Percentiles rank a stretch among this genome's conserved stretches.
Conservation (phyloP, 2,113 vertebrate genomes). For the Ailuropoda melanoleuca region DNA sequence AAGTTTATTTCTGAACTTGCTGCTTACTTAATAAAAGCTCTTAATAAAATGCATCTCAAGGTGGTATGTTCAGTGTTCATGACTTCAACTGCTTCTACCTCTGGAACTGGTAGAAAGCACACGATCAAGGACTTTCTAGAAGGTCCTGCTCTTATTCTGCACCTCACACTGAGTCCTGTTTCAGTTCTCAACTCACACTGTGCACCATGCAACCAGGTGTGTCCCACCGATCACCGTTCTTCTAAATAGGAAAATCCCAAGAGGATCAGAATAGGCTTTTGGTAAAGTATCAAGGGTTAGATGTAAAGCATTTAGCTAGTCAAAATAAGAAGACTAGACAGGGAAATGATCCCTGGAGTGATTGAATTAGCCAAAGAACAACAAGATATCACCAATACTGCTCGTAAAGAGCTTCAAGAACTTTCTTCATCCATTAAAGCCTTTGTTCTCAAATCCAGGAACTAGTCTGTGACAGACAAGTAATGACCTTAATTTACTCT, state of each 20-base stretch:
- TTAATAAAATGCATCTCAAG: conserved; percentile 93
- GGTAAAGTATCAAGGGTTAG: conserved; percentile 91
- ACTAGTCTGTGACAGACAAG: conserved; percentile 89
- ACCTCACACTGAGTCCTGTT: conserved; percentile 93
- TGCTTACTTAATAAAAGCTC: conserved; percentile 89
- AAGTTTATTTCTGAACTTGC: conserved; percentile 93
- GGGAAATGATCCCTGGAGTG: conserved; percentile 71
- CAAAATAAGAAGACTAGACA: conserved; percentile 88
- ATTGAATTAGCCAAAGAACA: conserved; percentile 76
- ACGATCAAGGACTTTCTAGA: conserved; percentile 96
- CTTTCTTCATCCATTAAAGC: conserved; percentile 91
- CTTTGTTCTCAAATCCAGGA: conserved; percentile 90
- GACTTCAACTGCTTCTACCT: conserved; percentile 87
- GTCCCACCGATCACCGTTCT: conserved; percentile 94
- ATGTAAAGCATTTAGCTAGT: conserved; percentile 93
- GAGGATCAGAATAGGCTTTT: conserved; percentile 93
- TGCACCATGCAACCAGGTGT: conserved; percentile 96
- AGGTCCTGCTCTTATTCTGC: conserved; percentile 93
- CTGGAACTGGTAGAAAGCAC: conserved; percentile 90
- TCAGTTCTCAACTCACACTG: conserved; percentile 91
- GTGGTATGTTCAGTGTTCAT: conserved; percentile 91
- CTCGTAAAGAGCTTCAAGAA: conserved; percentile 88
- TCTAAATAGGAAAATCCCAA: conserved; percentile 88
- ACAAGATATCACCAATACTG: conserved; percentile 79
- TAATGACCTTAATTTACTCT: conserved; percentile 73